Evolutionary conservation across 2,888 invertebrate species (phyloP), one percentile per base, ranked within the genome.

Genomic region (Lottia gigantea): DNA sequence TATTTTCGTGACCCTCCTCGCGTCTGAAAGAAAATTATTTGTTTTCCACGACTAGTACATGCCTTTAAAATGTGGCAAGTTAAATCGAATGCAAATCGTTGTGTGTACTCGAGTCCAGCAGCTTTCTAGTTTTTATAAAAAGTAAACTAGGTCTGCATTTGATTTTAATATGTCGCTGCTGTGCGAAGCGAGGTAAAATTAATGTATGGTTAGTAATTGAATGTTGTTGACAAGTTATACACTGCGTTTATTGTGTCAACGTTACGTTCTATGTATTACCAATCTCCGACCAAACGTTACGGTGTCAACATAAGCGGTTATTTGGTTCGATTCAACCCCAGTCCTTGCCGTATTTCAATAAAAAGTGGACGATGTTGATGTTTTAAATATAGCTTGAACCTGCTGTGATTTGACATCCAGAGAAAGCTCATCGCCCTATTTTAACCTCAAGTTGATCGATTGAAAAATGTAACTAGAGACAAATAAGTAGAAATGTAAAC

Each of bases 381-480:
- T 55, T 55, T 23, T 55, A 23, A 40, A 40, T 40, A 40, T 40
- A 40, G 40, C 2, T 40, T 40, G 11, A 40, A 40, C 55, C 11
- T 55, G 12, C 55, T 55, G 55, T 55, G 55, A 55, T 11, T 23
- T 55, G 55, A 55, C 55, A 55, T 19, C 55, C 55, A 23, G 19
- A 8, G 55, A 55, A 55, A 55, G 14, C 19, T 23, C 23, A 19
- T 8, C 11, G 19, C 55, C 55, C 55, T 14, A 55, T 19, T 55
- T 55, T 23, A 55, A 23, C 12, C 23, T 40, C 6, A 40, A 6
- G 11, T 55, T 55, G 55, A 55, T 55, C 55, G 55, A 55, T 55
- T 55, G 55, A 55, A 55, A 55, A 55, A 23, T 55, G 55, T 55
- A 55, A 55, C 55, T 23, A 11, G 55, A 55, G 55, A 55, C 55